Evolutionary conservation across 2,888 invertebrate genomes (phyloP), one percentile per base, ranked within the genome.

Genomic region (Smittia aterrima): DNA sequence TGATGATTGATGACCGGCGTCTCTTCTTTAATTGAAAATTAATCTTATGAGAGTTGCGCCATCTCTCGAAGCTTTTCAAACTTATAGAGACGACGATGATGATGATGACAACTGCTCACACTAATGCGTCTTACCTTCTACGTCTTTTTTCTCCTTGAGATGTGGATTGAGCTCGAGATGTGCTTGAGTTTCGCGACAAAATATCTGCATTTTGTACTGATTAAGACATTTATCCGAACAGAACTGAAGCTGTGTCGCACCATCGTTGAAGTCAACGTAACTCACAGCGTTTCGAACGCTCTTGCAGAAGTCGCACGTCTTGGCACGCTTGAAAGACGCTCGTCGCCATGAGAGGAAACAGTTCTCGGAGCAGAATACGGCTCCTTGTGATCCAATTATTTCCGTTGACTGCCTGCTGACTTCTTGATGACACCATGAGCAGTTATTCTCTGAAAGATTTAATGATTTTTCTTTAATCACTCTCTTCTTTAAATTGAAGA

Each of bases 151-250:
- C 1, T 83, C 83, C 13, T 86, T 88, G 78, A 91, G 83, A 81
- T 92, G 92, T 0, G 92, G 92, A 81, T 90, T 90, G 82, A 95
- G 88, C 80, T 95, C 93, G 75, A 96, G 86, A 81, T 95, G 95
- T 6, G 95, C 95, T 81, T 94, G 92, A 3, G 96, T 95, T 84
- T 96, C 96, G 70, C 92, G 89, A 83, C 96, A 96, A 84, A 96
- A 96, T 77, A 96, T 95, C 82, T 95, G 94, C 95, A 96, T 96
- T 85, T 96, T 96, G 86, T 96, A 96, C 83, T 96, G 95, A 81
- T 95, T 96, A 77, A 96, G 86, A 80, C 96, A 96, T 86, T 95
- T 95, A 82, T 95, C 94, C 66, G 94, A 94, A 82, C 89, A 92
- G 82, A 96, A 96, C 83, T 96, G 95, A 64, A 96, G 85, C 79